Evolutionary conservation across 2,888 invertebrate genomes (phyloP).

Genomic region (Erebia palarica): DNA sequence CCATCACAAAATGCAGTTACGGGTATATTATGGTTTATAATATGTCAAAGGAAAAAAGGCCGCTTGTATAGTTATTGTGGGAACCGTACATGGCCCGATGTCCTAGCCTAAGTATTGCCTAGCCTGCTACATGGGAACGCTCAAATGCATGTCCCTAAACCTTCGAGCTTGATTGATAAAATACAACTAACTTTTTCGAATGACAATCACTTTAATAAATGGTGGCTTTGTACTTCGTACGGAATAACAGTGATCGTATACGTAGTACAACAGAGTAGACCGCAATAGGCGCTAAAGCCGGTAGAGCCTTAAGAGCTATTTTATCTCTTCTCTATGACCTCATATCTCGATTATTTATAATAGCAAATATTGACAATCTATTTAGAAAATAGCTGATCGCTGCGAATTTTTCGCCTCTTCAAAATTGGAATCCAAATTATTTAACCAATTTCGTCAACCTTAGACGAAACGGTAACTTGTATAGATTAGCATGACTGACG

Average conservation of each 20-base stretch:
- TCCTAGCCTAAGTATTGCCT: not conserved
- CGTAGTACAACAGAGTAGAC: not conserved
- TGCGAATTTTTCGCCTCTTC: too few species aligned
- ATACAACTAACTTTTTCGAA: slow-evolving; percentile 2
- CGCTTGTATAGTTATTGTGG: not conserved
- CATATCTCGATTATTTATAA: too few species aligned
- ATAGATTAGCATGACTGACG: too few species aligned
- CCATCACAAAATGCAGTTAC: not conserved
- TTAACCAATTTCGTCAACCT: too few species aligned
- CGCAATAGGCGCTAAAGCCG: not conserved
- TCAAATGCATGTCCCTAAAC: slow-evolving; percentile 8
- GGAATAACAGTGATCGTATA: slow-evolving; percentile 4
- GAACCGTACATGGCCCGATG: not conserved
- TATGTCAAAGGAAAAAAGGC: not conserved
- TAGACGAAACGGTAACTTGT: too few species aligned
- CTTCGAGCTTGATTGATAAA: slow-evolving; percentile 19
- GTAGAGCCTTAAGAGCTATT: not conserved
- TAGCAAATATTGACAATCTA: too few species aligned
- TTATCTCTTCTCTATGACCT: too few species aligned
- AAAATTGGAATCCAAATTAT: too few species aligned
- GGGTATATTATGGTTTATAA: not conserved
- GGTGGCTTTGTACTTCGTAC: slow-evolving; percentile 1
- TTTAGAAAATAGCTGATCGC: too few species aligned
- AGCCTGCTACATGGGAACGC: not conserved
- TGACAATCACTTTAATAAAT: slow-evolving; percentile 10